Evolutionary conservation across 2,888 invertebrate genomes (phyloP), one percentile per base, ranked within the genome.

Genomic region (Drosophila austrosaltans): DNA sequence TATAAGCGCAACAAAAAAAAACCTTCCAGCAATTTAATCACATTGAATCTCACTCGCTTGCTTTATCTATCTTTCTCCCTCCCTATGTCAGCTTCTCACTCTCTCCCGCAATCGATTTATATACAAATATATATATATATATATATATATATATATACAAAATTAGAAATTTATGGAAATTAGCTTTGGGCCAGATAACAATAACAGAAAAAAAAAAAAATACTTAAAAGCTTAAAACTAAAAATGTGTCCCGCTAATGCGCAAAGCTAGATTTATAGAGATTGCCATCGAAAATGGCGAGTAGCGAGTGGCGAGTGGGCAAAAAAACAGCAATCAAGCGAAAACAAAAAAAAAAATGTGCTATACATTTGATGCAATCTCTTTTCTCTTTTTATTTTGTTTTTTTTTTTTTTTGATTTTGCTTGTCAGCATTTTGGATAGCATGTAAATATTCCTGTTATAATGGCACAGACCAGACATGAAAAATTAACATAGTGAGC

Each of bases 101-200:
- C 48, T 48, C 48, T 48, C 48, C 48, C 12, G 7, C 22, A 25
- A 48, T 48, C 25, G 48, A 48, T 48, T 48, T 74, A 70, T 20
- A 64, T 40, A 68, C 62, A 56, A 3, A 61, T 40, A 54, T 30
- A 36, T 53, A 12, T 30, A 30, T 25, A 22, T 48, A 28, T 1
- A 12, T n/a, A n/a, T n/a, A n/a, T n/a, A n/a, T 25, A 16, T 25
- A 22, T 59, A 53, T 63, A 39, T 53, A 53, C 82, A 87, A 82
- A 89, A 85, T 85, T 85, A 86, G 89, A 87, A 88, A 85, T 85
- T 85, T 89, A 89, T 89, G 89, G 88, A 89, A 89, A 85, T 87
- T 74, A 82, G 66, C 66, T 63, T 77, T 76, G 58, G 71, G 67
- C 16, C 54, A 69, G 76, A 75, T 75, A 75, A 75, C 61, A 64